Percentiles rank a stretch among this genome's conserved stretches.
Conservation (phyloP, 2,797 vertebrate genomes). For the Argentina silus region DNA sequence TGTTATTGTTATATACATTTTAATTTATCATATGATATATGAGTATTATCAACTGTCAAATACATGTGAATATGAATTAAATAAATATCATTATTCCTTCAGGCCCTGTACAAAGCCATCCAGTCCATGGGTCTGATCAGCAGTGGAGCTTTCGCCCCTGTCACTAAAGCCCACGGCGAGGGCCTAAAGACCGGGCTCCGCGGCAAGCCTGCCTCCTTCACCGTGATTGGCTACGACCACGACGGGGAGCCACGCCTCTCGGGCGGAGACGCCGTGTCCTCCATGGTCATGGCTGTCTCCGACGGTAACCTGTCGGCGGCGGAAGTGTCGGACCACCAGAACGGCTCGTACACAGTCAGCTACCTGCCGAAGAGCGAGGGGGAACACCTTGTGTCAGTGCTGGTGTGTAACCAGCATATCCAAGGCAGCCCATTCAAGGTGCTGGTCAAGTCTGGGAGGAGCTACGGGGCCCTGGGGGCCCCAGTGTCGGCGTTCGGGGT, state of each 20-base stretch:
- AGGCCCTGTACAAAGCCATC: conserved; percentile 90
- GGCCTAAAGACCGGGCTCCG: conserved; percentile 91
- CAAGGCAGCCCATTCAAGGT: conserved; percentile 98
- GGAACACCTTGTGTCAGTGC: conserved; percentile 92
- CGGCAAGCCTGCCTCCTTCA: conserved; percentile 92
- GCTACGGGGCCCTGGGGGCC: conserved; percentile 89
- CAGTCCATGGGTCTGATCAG: conserved; percentile 97
- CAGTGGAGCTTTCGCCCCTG: conserved; percentile 92
- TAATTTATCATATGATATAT: no score
- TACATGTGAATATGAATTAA: no score
- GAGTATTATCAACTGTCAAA: no score
- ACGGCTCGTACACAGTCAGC: conserved; percentile 90
- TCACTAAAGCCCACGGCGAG: conserved; percentile 95
- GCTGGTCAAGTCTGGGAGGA: conserved; percentile 91
- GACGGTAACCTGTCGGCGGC: conserved; percentile 90
- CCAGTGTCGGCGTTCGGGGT: conserved; percentile 89
- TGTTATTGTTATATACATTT: no score
- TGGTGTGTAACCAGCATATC: conserved; percentile 97
- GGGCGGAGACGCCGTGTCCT: conserved; percentile 89
- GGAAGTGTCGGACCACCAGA: conserved; percentile 92
- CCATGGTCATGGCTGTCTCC: conserved; percentile 84
- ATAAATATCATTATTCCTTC: conserved; percentile 11
- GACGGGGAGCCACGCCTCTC: conserved; percentile 93
- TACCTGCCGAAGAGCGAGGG: conserved; percentile 94
- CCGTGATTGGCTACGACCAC: conserved; percentile 93